Percentiles rank a stretch among this genome's conserved stretches.
These are phyloP conservation scores for Pogonocichla stellata DNA, from an alignment of 2,113 vertebrate genomes.

Conservation along the genomic window DNA sequence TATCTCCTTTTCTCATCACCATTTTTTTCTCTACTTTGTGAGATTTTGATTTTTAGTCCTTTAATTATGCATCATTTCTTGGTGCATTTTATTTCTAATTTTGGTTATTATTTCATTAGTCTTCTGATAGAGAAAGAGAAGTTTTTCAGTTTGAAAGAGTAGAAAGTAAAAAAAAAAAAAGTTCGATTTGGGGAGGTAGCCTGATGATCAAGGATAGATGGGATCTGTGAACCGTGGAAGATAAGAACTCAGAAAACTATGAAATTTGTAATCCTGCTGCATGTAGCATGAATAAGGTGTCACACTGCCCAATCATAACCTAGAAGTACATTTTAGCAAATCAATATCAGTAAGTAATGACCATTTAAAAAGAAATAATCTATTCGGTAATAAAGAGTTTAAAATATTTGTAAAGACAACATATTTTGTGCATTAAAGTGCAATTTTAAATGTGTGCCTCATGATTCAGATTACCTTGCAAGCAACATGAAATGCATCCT, in stretches of 20 bases:
- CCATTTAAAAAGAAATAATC: not conserved
- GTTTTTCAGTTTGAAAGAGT: not conserved
- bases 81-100: constrained; percentile 43
- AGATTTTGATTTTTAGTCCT: constrained; percentile 34
- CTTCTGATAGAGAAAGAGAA: constrained; percentile 54
- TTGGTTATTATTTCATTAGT: constrained; percentile 68
- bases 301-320: not conserved
- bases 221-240: constrained; percentile 67
- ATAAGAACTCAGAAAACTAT: constrained; percentile 59
- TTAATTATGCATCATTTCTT: constrained; percentile 49
- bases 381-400: not conserved
- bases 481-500: not conserved
- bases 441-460: not conserved
- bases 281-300: not conserved
- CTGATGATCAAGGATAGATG: constrained; percentile 69
- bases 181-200: constrained; percentile 50
- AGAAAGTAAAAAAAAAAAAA: not conserved
- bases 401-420: not conserved
- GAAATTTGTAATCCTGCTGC: constrained; percentile 35
- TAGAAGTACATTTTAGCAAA: not conserved
- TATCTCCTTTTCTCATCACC: not conserved
- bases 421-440: not conserved
- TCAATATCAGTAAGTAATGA: not conserved
- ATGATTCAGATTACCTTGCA: not conserved
- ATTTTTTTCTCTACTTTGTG: not conserved